Evolutionary conservation across 2,113 vertebrate genomes (phyloP).

Genomic region (Hippocampus zosterae): DNA sequence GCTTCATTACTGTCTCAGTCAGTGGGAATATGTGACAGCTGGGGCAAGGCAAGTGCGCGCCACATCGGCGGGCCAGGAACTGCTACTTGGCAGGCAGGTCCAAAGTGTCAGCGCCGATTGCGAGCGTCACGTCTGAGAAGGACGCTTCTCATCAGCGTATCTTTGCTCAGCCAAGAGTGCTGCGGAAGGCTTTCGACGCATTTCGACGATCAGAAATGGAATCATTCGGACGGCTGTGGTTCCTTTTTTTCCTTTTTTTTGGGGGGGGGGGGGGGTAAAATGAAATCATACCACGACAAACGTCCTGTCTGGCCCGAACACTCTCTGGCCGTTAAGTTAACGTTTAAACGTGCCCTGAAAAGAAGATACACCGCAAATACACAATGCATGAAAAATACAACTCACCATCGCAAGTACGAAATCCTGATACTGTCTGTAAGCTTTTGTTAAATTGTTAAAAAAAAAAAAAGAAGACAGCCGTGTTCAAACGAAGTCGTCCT

Average conservation of each 20-base stretch:
- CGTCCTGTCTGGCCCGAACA: too few relatives aligned
- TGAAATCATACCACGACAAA: too few relatives aligned
- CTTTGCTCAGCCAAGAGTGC: slow-evolving; percentile 49
- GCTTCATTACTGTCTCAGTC: slow-evolving; percentile 55
- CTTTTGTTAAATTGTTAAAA: too few relatives aligned
- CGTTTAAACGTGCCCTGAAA: too few relatives aligned
- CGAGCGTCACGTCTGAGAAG: slow-evolving; percentile 47
- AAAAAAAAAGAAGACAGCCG: too few relatives aligned
- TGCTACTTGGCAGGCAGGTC: slow-evolving; percentile 63
- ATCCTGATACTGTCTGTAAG: too few relatives aligned
- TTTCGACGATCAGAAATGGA: slow-evolving; percentile 8
- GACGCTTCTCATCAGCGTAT: slow-evolving; percentile 45
- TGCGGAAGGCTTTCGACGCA: not conserved
- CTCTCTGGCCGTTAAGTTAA: too few relatives aligned
- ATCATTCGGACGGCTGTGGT: not conserved
- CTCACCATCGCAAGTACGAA: too few relatives aligned
- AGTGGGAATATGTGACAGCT: slow-evolving; percentile 70
- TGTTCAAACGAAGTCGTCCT: too few relatives aligned
- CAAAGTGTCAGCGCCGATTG: slow-evolving; percentile 64
- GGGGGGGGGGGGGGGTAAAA: not conserved
- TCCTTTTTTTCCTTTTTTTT: not conserved
- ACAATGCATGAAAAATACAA: too few relatives aligned
- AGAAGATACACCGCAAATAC: too few relatives aligned
- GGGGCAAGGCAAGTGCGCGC: slow-evolving; percentile 40
- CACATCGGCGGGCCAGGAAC: slow-evolving; percentile 48